Evolutionary conservation across 2,888 invertebrate species (phyloP).

Genomic region (Pogonocherus hispidulus): DNA sequence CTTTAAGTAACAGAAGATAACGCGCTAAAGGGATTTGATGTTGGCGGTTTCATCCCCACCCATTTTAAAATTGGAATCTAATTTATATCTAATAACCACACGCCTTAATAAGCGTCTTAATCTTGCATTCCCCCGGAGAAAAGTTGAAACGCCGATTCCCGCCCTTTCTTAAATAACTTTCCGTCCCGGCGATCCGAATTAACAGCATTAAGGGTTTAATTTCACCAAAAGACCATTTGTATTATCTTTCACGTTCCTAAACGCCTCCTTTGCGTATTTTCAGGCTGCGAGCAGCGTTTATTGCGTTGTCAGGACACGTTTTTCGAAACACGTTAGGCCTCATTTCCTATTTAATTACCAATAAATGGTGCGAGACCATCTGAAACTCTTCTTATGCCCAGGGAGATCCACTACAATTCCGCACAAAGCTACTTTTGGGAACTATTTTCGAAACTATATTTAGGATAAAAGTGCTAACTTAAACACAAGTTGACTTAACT

Average conservation of each 20-base stretch:
- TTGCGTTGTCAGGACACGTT: conserved; percentile 26
- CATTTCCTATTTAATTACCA: conserved; percentile 28
- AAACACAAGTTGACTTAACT: too few relatives aligned
- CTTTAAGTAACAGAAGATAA: too few relatives aligned
- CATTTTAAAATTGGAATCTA: conserved; percentile 16
- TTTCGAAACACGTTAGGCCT: conserved; percentile 11
- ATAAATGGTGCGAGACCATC: conserved; percentile 19
- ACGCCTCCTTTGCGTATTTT: conserved; percentile 26
- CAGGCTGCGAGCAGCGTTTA: conserved; percentile 11
- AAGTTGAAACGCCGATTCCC: conserved; percentile 29
- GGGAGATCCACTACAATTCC: too few relatives aligned
- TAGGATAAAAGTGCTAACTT: too few relatives aligned
- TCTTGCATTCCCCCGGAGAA: conserved; percentile 29
- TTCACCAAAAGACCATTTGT: conserved; percentile 30
- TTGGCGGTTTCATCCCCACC: not conserved
- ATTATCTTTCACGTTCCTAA: conserved; percentile 29
- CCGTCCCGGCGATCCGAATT: conserved; percentile 25
- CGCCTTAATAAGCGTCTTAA: conserved; percentile 27
- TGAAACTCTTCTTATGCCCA: too few relatives aligned
- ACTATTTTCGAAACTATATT: too few relatives aligned
- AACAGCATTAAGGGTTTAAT: conserved; percentile 32
- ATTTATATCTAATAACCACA: conserved; percentile 24
- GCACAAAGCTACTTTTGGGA: too few relatives aligned
- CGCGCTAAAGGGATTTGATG: too few relatives aligned
- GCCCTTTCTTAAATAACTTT: conserved; percentile 29